phyloP scores from a whole-genome alignment of 2,113 vertebrate genomes.

The Dromiciops gliroides region DNA sequence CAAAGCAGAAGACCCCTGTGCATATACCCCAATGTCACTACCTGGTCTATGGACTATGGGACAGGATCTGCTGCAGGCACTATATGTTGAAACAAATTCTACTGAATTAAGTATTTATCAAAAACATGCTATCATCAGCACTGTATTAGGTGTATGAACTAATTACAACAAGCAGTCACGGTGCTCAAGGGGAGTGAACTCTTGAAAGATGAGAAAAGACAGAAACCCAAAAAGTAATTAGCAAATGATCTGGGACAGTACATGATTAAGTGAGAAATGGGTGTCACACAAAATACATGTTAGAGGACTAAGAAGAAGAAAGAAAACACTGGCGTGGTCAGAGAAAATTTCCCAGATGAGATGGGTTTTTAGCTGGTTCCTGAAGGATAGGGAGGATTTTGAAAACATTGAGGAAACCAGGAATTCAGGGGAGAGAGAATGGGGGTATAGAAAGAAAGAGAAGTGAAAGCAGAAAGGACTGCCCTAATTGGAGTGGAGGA shows the following conservation, averaged over 20 bases:
- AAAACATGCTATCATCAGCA: neutral
- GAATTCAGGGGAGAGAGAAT: neutral
- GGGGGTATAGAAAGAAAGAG: neutral
- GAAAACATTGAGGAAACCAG: too few relatives aligned
- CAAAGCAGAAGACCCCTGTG: neutral
- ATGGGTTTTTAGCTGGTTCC: neutral
- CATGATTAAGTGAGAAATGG: neutral
- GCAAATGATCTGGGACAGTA: neutral
- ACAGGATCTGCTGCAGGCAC: neutral
- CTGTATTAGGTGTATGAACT: neutral
- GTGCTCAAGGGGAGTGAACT: neutral
- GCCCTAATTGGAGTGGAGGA: neutral
- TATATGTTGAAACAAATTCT: neutral
- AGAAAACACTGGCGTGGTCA: neutral
- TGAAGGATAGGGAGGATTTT: neutral
- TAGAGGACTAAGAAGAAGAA: neutral
- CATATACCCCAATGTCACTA: neutral
- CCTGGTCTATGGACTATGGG: neutral
- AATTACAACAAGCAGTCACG: neutral
- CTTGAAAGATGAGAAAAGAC: neutral
- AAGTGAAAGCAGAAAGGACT: neutral
- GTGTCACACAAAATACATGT: neutral
- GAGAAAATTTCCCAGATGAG: neutral
- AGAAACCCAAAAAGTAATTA: neutral
- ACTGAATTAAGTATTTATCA: neutral